phyloP scores from a whole-genome alignment of 23 tunicate genomes.

The Ciona savignyi region DNA sequence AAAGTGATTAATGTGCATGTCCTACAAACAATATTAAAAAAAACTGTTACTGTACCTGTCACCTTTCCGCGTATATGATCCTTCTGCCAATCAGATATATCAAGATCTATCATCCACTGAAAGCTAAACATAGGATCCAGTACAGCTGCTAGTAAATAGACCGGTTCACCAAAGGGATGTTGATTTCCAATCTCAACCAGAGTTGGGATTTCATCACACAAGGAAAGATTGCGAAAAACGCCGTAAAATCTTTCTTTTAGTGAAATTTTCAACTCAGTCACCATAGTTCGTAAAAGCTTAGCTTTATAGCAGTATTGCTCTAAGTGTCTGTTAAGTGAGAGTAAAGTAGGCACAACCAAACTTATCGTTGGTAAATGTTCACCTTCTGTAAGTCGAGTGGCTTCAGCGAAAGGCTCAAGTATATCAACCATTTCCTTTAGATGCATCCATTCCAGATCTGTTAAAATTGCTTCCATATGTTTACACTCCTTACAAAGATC shows the following conservation, averaged over 20 bases:
- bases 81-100: neutral
- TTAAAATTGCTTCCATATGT: neutral
- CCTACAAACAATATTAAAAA: neutral
- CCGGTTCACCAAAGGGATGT: conserved; percentile 10
- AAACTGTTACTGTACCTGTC: neutral
- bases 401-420: conserved; percentile 26
- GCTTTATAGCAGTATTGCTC: conserved; percentile 1
- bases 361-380: conserved; percentile 28
- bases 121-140: conserved; percentile 25
- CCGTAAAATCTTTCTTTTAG: conserved; percentile 12
- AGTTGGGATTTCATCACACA: neutral
- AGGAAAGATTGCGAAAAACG: conserved; percentile 9
- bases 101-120: conserved; percentile 11
- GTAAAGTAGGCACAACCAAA: conserved; percentile 39
- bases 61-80: neutral
- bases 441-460: neutral
- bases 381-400: conserved; percentile 24
- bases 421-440: conserved; percentile 17
- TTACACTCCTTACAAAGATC: neutral
- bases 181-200: neutral
- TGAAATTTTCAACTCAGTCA: conserved; percentile 6
- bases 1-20: too few species aligned
- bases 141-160: conserved; percentile 22
- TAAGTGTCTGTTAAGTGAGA: conserved; percentile 31
- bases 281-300: neutral